Conservation (phyloP, 2,888 invertebrate species). For the Volucella bombylans region DNA sequence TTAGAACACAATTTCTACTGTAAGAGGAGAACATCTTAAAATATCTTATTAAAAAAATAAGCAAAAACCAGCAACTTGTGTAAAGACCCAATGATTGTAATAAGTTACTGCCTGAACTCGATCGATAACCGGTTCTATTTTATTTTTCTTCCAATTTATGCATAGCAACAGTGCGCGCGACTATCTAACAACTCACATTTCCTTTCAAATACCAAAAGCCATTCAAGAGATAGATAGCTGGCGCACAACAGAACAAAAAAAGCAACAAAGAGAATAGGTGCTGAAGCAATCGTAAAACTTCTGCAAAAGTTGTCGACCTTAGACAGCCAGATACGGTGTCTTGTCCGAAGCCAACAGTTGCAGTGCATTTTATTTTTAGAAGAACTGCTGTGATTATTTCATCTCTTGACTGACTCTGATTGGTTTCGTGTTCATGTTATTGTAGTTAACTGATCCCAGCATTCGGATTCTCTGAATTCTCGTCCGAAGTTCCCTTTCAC, state of each 20-base stretch:
- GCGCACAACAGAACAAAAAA: conserved; percentile 3
- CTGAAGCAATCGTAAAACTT: conserved; percentile 5
- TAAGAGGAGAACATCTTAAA: too few relatives aligned
- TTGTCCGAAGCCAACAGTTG: neutral
- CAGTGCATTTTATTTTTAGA: conserved; percentile 14
- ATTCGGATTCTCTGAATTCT: neutral
- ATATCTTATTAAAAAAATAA: neutral
- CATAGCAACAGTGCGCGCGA: conserved; percentile 21
- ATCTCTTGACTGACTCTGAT: neutral
- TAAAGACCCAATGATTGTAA: neutral
- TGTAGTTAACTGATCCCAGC: too few relatives aligned
- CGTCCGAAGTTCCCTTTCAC: conserved; percentile 24
- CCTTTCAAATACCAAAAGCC: conserved; percentile 9
- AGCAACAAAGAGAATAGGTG: conserved; percentile 24
- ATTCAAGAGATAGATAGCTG: conserved; percentile 23
- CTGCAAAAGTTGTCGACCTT: conserved; percentile 41
- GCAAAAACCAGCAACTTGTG: neutral
- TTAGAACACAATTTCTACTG: too few relatives aligned
- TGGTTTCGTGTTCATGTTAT: too few relatives aligned
- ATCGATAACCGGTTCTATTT: conserved; percentile 1
- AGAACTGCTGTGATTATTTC: conserved; percentile 43
- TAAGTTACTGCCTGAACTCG: neutral
- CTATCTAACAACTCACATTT: conserved; percentile 3
- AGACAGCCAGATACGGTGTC: neutral
- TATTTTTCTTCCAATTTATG: neutral